Evolutionary conservation across 2,888 invertebrate species (phyloP).

Genomic region (Galerucella pusilla): DNA sequence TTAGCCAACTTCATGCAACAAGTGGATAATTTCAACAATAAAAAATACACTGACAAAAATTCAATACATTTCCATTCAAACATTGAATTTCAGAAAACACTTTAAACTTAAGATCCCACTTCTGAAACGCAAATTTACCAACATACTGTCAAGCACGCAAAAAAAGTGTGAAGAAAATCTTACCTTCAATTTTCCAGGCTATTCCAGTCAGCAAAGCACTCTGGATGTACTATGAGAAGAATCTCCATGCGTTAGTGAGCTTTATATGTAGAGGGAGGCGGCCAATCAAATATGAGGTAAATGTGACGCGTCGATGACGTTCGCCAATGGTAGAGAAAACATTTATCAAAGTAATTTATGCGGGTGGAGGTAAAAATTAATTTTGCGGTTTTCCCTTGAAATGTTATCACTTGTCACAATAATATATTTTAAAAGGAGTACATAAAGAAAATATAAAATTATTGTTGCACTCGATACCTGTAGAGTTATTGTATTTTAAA

Average conservation of each 20-base stretch:
- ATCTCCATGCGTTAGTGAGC: conserved; percentile 35
- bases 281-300: conserved; percentile 37
- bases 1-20: too few relatives aligned
- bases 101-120: not conserved
- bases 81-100: too few relatives aligned
- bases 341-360: conserved; percentile 31
- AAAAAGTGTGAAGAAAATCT: not conserved
- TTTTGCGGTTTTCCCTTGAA: conserved; percentile 13
- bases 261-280: conserved; percentile 37
- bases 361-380: conserved; percentile 24
- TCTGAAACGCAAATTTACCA: not conserved
- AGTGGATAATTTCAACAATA: too few relatives aligned
- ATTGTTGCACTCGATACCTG: not conserved
- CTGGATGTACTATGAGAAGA: conserved; percentile 38
- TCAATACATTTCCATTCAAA: not conserved
- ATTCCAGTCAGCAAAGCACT: conserved; percentile 36
- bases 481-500: not conserved
- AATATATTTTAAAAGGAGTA: not conserved
- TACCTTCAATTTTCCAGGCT: conserved; percentile 35
- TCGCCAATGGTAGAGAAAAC: conserved; percentile 26
- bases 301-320: conserved; percentile 29
- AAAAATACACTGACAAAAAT: not conserved
- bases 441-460: not conserved
- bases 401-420: conserved; percentile 7
- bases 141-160: not conserved